A percentile compares a stretch with the other conserved stretches of the same genome.
phyloP scores from a whole-genome alignment of 2,888 invertebrate species.

The Neocrepidodera transversa region DNA sequence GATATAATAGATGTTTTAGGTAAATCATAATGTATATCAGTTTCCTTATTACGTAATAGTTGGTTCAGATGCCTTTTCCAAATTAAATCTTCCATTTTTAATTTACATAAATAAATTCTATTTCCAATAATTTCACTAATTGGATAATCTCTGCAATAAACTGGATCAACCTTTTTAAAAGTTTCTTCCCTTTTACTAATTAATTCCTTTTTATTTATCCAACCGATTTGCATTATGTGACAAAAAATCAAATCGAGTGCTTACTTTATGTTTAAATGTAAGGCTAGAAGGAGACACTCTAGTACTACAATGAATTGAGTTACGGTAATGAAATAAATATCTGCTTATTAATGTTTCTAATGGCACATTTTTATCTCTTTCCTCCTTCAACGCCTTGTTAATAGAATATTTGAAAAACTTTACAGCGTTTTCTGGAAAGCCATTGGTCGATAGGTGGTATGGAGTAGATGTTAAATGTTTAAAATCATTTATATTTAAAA shows the following conservation, averaged over 20 bases:
- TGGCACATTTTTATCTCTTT: neutral
- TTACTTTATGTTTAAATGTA: slow-evolving; percentile 13
- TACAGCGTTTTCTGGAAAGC: neutral
- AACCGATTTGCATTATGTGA: neutral
- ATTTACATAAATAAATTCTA: slow-evolving; percentile 16
- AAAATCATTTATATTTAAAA: neutral
- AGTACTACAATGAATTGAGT: neutral
- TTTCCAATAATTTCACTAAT: slow-evolving; percentile 21
- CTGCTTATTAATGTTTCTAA: too few relatives aligned
- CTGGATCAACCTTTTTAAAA: slow-evolving; percentile 8
- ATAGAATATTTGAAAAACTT: slow-evolving; percentile 1
- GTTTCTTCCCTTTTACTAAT: slow-evolving; percentile 7
- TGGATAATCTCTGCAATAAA: slow-evolving; percentile 18
- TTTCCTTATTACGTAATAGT: neutral
- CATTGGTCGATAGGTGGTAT: neutral
- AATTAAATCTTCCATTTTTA: slow-evolving; percentile 6
- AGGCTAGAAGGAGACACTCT: neutral
- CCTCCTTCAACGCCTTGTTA: neutral
- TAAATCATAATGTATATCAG: neutral
- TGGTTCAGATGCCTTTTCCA: slow-evolving; percentile 24
- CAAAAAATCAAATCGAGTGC: slow-evolving; percentile 10
- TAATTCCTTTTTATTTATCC: neutral
- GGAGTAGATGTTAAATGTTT: neutral
- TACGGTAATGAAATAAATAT: neutral
- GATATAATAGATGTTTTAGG: too few relatives aligned